Evolutionary conservation across 1,140 invertebrate species (phyloP).

Genomic region (Parasteatoda tepidariorum): DNA sequence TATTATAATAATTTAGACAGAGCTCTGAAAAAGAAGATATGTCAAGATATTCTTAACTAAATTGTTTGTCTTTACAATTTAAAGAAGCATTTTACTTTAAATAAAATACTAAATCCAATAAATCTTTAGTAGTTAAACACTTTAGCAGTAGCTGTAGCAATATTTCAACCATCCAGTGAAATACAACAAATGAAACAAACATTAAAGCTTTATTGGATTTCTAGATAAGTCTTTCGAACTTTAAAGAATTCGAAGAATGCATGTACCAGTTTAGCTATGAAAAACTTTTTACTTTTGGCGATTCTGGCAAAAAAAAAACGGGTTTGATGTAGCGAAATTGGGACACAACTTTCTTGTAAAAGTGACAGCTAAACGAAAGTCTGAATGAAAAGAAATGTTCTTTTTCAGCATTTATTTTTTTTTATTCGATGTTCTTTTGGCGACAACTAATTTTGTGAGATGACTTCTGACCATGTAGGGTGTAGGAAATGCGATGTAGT

Average conservation of each 20-base stretch:
- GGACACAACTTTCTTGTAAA: constrained; percentile 5
- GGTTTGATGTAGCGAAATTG: not conserved
- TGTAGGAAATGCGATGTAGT: not conserved
- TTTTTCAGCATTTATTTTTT: not conserved
- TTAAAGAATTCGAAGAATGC: not conserved
- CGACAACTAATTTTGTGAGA: constrained; percentile 43
- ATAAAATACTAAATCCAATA: too few relatives aligned
- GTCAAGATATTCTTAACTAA: too few relatives aligned
- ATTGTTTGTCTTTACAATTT: too few relatives aligned
- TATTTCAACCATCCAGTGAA: too few relatives aligned
- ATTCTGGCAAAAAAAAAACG: not conserved
- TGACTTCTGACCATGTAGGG: not conserved
- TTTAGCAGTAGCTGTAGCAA: too few relatives aligned
- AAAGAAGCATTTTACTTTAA: too few relatives aligned
- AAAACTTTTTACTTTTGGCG: not conserved
- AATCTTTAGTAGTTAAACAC: too few relatives aligned
- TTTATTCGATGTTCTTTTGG: not conserved
- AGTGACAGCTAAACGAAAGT: constrained; percentile 41
- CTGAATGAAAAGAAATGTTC: not conserved
- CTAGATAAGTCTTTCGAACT: not conserved
- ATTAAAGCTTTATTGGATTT: not conserved
- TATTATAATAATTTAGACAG: too few relatives aligned
- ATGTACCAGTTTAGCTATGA: not conserved
- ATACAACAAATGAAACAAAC: not conserved
- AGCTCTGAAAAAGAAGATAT: too few relatives aligned